These are phyloP conservation scores for Alligator sinensis DNA, from an alignment of 2,113 vertebrate genomes.

Conservation along the genomic window DNA sequence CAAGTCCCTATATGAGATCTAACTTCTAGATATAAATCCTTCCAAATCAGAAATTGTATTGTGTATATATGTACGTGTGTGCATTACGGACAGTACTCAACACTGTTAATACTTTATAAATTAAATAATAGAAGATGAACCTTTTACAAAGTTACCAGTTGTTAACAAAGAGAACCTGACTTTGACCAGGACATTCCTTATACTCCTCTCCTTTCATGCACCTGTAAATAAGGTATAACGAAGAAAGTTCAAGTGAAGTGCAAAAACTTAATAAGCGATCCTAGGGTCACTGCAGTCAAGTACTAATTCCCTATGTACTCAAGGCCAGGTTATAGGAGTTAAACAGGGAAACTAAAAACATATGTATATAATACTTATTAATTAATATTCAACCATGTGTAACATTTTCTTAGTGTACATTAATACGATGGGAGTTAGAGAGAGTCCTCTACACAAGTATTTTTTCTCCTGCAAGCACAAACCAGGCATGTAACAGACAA, in stretches of 20 bases:
- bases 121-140: background rate
- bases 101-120: background rate
- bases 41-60: background rate
- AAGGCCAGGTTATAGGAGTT: background rate
- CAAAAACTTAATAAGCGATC: background rate
- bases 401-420: background rate
- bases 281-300: background rate
- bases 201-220: background rate
- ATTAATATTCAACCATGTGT: too few species aligned
- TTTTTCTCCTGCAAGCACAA: background rate
- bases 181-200: slow-evolving; percentile 11
- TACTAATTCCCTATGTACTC: background rate
- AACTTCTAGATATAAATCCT: background rate
- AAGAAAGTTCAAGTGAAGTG: background rate
- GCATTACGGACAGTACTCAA: background rate
- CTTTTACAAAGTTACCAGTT: slow-evolving; percentile 47
- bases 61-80: background rate
- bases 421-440: background rate
- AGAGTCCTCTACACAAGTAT: background rate
- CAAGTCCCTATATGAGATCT: background rate
- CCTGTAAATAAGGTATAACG: slow-evolving; percentile 2
- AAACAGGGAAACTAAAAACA: background rate
- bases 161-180: slow-evolving; percentile 13
- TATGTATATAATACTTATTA: too few species aligned
- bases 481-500: background rate